phyloP scores from a whole-genome alignment of 2,888 invertebrate species.

The Laothoe populi region DNA sequence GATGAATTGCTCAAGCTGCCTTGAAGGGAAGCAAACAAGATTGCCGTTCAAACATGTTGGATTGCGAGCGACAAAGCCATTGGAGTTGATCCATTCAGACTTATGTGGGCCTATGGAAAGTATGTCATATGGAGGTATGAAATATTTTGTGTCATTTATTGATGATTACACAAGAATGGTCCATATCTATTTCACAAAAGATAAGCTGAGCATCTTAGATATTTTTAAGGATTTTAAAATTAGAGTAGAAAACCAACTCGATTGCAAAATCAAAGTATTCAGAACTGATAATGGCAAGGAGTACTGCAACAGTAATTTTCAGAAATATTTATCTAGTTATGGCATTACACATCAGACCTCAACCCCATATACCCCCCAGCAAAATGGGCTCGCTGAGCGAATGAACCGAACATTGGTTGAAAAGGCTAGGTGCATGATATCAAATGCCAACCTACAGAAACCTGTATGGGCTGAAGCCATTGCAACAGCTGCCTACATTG shows the following conservation, averaged over 20 bases:
- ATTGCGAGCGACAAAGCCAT: conserved; percentile 31
- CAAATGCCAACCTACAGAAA: conserved; percentile 29
- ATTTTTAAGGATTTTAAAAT: conserved; percentile 32
- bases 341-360: conserved; percentile 24
- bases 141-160: conserved; percentile 31
- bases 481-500: too few species aligned
- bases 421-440: conserved; percentile 34
- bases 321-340: not conserved
- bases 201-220: conserved; percentile 27
- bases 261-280: conserved; percentile 29
- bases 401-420: conserved; percentile 37
- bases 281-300: conserved; percentile 34
- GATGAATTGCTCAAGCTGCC: conserved; percentile 29
- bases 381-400: conserved; percentile 48
- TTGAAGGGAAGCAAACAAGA: conserved; percentile 36
- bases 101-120: conserved; percentile 37
- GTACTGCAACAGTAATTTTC: conserved; percentile 23
- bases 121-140: conserved; percentile 30
- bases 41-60: conserved; percentile 34
- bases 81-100: conserved; percentile 35
- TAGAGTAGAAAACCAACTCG: conserved; percentile 31
- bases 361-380: conserved; percentile 23
- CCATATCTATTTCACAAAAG: conserved; percentile 31
- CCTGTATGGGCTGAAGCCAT: conserved; percentile 26
- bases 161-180: conserved; percentile 33